A percentile compares a stretch with the other conserved stretches of the same genome.
phyloP scores from a whole-genome alignment of 2,888 invertebrate genomes.

The Ctena decussata region DNA sequence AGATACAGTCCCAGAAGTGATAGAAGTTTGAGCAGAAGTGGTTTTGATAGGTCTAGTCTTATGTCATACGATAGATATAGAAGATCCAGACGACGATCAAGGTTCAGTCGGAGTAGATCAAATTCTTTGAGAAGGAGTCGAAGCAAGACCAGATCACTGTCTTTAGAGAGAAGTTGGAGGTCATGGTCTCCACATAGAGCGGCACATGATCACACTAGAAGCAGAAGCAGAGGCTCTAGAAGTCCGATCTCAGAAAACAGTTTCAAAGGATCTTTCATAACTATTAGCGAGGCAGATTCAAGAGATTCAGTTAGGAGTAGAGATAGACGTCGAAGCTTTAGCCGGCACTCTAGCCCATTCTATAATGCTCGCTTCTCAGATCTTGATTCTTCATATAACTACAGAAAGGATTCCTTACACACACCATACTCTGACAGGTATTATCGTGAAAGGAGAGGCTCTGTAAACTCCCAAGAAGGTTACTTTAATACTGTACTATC shows the following conservation, averaged over 20 bases:
- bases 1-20: background rate
- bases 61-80: background rate
- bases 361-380: background rate
- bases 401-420: background rate
- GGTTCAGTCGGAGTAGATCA: background rate
- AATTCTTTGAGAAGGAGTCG: background rate
- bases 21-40: background rate
- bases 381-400: background rate
- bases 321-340: background rate
- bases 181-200: background rate
- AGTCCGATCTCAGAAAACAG: background rate
- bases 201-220: background rate
- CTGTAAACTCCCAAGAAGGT: background rate
- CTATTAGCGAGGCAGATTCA: background rate
- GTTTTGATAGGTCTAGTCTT: background rate
- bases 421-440: background rate
- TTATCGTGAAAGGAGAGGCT: background rate
- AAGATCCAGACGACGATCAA: background rate
- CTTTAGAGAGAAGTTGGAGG: background rate
- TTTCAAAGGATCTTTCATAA: background rate
- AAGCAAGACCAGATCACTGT: background rate
- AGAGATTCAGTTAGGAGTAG: background rate
- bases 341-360: background rate
- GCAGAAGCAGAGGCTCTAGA: background rate
- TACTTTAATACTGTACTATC: background rate